Conservation (phyloP, 2,888 invertebrate species). For the Mechanitis mazaeus region DNA sequence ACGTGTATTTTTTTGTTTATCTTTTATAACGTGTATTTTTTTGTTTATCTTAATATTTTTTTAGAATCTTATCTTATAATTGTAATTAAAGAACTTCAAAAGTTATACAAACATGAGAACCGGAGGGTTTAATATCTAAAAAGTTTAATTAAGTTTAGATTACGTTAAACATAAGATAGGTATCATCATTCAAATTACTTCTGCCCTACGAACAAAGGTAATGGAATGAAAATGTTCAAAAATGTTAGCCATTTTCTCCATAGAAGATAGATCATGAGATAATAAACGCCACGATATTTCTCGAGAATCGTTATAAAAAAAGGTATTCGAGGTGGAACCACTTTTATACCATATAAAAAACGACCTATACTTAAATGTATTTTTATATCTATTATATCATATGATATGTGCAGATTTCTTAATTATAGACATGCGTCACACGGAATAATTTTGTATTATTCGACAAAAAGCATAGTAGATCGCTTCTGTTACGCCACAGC, state of each 20-base stretch:
- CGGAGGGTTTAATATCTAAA: slow-evolving; percentile 8
- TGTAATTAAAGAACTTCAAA: slow-evolving; percentile 1
- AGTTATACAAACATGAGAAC: background rate
- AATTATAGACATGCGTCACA: slow-evolving; percentile 7
- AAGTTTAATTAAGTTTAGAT: slow-evolving; percentile 14
- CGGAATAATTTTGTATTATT: slow-evolving; percentile 33
- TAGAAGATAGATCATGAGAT: slow-evolving; percentile 42
- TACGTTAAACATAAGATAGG: slow-evolving; percentile 29
- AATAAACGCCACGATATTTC: slow-evolving; percentile 41
- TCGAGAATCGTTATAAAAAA: slow-evolving; percentile 25
- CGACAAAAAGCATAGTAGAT: slow-evolving; percentile 42
- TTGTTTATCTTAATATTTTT: background rate
- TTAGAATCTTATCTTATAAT: background rate
- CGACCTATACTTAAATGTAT: too few species aligned
- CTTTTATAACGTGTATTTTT: background rate
- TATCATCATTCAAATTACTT: slow-evolving; percentile 53
- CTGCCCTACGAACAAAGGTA: slow-evolving; percentile 49
- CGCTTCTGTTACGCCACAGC: slow-evolving; percentile 47
- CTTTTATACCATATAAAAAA: too few species aligned
- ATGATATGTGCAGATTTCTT: slow-evolving; percentile 7
- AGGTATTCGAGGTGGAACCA: background rate
- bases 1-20: background rate
- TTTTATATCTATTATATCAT: slow-evolving; percentile 7
- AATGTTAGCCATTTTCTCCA: slow-evolving; percentile 61
- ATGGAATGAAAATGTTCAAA: slow-evolving; percentile 62